Percentiles rank a stretch among this genome's conserved stretches.
These are phyloP conservation scores for Pseudococcus viburni DNA, from an alignment of 2,888 invertebrate genomes.

Conservation along the genomic window DNA sequence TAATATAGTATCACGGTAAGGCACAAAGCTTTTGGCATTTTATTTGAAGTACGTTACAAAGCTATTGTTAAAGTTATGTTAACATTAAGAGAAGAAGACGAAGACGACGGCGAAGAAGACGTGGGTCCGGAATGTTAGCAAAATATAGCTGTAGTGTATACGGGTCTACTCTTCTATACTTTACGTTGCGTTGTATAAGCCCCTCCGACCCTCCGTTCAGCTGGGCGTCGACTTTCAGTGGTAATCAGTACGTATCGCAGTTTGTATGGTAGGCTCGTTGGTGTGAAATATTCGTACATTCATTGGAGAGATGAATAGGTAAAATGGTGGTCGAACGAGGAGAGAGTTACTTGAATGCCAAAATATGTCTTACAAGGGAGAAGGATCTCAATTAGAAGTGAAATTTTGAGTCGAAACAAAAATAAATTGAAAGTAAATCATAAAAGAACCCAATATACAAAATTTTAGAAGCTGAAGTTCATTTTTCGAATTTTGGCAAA, in stretches of 20 bases:
- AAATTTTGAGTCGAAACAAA: too few relatives aligned
- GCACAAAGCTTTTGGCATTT: constrained; percentile 52
- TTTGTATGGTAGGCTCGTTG: neutral
- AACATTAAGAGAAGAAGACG: constrained; percentile 33
- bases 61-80: constrained; percentile 40
- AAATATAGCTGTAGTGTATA: constrained; percentile 15
- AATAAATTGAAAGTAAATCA: too few relatives aligned
- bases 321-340: too few relatives aligned
- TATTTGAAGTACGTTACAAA: constrained; percentile 52
- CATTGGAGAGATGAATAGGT: too few relatives aligned
- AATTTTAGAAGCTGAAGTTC: too few relatives aligned
- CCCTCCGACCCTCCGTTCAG: neutral
- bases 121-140: constrained; percentile 49
- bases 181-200: neutral
- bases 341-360: too few relatives aligned
- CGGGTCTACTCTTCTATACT: constrained; percentile 24
- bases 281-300: neutral
- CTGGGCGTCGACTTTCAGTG: neutral
- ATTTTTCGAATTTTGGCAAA: too few relatives aligned
- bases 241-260: neutral
- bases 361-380: too few relatives aligned
- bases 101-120: constrained; percentile 13
- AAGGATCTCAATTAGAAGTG: too few relatives aligned
- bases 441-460: too few relatives aligned
- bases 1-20: constrained; percentile 35